Conservation (phyloP, 2,797 vertebrate genomes). For the Dryobates pubescens region DNA sequence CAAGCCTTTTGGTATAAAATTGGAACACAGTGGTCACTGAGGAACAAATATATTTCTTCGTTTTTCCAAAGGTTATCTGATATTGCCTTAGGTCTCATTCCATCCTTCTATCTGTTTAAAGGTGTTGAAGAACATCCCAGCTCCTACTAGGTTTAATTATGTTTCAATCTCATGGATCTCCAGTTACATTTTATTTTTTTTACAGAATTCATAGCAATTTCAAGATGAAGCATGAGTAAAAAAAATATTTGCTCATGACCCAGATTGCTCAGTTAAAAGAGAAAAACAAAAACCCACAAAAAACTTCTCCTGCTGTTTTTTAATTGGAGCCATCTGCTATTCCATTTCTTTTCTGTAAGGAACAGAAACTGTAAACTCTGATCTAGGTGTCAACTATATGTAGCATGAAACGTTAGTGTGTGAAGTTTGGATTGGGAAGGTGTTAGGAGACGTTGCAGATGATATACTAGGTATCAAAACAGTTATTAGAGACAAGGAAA, state of each 20-base stretch:
- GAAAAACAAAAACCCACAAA: neutral
- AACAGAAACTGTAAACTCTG: slow-evolving; percentile 17
- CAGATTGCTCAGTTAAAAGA: slow-evolving; percentile 12
- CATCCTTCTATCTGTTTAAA: slow-evolving; percentile 13
- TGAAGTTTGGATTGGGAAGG: neutral
- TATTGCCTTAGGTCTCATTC: neutral
- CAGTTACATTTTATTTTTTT: neutral
- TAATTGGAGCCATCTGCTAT: slow-evolving; percentile 66
- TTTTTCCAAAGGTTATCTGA: neutral
- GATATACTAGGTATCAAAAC: neutral
- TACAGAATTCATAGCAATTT: slow-evolving; percentile 13
- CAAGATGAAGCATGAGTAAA: neutral
- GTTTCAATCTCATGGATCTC: neutral
- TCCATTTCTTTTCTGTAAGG: slow-evolving; percentile 1
- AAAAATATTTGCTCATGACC: slow-evolving; percentile 4
- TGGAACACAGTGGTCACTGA: neutral
- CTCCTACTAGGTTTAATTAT: slow-evolving; percentile 20
- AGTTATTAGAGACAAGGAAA: neutral
- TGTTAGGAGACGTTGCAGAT: neutral
- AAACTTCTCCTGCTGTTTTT: slow-evolving; percentile 27
- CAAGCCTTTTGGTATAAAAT: neutral
- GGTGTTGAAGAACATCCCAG: neutral
- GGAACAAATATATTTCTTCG: neutral
- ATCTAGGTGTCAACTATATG: neutral
- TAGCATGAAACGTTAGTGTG: neutral